Percentiles rank a stretch among this genome's conserved stretches.
phyloP scores from a whole-genome alignment of 2,113 vertebrate species.

The Elachura formosa region DNA sequence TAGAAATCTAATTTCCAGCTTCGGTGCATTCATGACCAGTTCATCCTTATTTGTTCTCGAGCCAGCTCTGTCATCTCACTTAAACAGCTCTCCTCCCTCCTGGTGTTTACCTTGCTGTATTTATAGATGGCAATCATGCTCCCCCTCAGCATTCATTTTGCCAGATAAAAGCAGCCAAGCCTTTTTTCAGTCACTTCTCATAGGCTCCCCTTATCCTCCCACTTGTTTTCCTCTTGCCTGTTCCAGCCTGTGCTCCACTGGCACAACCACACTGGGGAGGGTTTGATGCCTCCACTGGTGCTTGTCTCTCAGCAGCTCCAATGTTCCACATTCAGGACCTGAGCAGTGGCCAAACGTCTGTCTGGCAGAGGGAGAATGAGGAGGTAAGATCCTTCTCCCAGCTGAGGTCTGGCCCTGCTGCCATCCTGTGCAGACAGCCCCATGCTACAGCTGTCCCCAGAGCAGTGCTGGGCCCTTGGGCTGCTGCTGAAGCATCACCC shows the following conservation, averaged over 20 bases:
- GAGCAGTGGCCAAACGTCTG: not conserved
- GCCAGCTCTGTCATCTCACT: constrained; percentile 44
- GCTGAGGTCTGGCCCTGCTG: not conserved
- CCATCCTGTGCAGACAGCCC: not conserved
- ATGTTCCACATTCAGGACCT: not conserved
- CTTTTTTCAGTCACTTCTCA: not conserved
- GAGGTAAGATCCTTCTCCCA: not conserved
- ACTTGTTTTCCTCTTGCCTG: not conserved
- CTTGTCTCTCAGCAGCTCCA: not conserved
- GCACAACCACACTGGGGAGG: not conserved
- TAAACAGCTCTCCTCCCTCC: constrained; percentile 40
- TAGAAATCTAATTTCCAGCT: constrained; percentile 54
- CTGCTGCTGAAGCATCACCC: not conserved
- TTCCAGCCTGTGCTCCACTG: not conserved
- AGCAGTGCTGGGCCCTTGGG: not conserved
- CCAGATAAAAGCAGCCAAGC: constrained; percentile 25
- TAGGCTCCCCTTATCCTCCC: not conserved
- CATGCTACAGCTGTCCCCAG: not conserved
- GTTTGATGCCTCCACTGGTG: not conserved
- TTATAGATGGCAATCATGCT: constrained; percentile 44
- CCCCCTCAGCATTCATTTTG: constrained; percentile 10
- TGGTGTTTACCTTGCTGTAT: constrained; percentile 25
- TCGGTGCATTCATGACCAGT: constrained; percentile 3
- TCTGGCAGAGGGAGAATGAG: not conserved
- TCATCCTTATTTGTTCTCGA: constrained; percentile 36